Evolutionary conservation across 2,113 vertebrate species (phyloP).

Genomic region (Phyllostomus discolor): DNA sequence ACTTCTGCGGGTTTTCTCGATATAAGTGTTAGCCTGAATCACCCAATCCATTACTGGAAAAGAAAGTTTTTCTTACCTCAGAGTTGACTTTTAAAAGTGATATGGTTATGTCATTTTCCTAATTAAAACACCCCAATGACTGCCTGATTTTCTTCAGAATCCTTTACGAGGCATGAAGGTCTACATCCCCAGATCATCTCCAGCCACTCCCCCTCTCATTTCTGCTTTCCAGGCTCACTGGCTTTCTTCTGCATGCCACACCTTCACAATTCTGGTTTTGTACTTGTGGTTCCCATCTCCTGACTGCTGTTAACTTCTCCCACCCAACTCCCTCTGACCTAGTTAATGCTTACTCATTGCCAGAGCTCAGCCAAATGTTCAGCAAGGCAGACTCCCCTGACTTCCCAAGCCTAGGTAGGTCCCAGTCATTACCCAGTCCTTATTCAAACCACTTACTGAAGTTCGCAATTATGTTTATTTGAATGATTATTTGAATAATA

Average conservation of each 20-base stretch:
- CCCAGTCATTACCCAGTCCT: not conserved
- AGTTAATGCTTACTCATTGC: not conserved
- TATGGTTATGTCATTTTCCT: conserved; percentile 15
- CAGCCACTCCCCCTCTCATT: not conserved
- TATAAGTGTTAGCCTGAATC: conserved; percentile 17
- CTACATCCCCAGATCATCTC: not conserved
- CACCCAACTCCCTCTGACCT: not conserved
- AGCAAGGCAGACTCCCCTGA: not conserved
- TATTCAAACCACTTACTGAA: conserved; percentile 16
- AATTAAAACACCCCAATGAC: not conserved
- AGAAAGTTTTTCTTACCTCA: not conserved
- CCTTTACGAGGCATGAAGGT: not conserved
- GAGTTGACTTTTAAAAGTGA: conserved; percentile 32
- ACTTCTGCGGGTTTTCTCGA: not conserved
- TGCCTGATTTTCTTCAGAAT: not conserved
- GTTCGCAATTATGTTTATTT: not conserved
- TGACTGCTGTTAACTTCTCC: not conserved
- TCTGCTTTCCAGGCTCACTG: not conserved
- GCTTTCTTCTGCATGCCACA: not conserved
- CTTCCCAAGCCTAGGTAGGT: not conserved
- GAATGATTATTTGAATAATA: not conserved
- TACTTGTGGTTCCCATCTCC: not conserved
- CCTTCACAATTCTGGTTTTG: not conserved
- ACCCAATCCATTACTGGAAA: conserved; percentile 5
- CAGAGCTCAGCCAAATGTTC: not conserved